Conservation (phyloP, 2,113 vertebrate genomes). For the Callithrix jacchus region DNA sequence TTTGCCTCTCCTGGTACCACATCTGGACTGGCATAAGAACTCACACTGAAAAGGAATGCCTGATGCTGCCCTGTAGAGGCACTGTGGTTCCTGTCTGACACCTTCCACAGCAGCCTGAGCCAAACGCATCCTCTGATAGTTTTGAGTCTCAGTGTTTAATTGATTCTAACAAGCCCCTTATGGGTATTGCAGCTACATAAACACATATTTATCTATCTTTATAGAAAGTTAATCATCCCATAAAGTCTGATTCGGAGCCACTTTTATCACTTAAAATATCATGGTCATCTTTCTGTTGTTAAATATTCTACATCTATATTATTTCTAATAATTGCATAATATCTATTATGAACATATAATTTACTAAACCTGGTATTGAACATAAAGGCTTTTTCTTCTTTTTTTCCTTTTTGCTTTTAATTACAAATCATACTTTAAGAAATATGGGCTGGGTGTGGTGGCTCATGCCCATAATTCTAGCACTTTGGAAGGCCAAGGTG, state of each 20-base stretch:
- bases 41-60: background rate
- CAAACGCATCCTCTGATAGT: background rate
- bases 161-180: background rate
- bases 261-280: constrained; percentile 3
- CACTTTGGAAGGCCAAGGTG: no score
- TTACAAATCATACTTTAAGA: constrained; percentile 27
- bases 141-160: background rate
- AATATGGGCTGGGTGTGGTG: background rate
- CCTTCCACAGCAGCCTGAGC: background rate
- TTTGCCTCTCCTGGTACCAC: no score
- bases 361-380: constrained; percentile 14
- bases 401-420: background rate
- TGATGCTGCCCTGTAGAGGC: background rate
- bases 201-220: background rate
- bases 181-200: background rate
- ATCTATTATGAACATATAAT: background rate
- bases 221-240: background rate
- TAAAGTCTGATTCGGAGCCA: background rate
- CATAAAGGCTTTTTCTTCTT: background rate
- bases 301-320: background rate
- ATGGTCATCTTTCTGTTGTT: constrained; percentile 4
- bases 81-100: background rate
- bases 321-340: background rate
- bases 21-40: no score
- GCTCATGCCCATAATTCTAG: no score